These are phyloP conservation scores for Pogonomyrmex californicus DNA, from an alignment of 1,140 invertebrate genomes.

Conservation along the genomic window DNA sequence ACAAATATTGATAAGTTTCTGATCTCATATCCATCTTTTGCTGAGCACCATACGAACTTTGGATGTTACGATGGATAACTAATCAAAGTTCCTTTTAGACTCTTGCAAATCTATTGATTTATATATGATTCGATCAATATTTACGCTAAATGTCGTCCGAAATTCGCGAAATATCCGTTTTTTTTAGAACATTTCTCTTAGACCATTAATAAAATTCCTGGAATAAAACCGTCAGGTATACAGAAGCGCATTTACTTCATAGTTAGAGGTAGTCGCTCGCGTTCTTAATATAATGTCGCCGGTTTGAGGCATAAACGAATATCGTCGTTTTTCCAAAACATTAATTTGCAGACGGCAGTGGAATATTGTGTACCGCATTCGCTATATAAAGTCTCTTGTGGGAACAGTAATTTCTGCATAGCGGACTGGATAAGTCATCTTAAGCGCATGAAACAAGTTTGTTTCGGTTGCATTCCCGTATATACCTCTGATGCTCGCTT, in stretches of 20 bases:
- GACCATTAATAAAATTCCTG: constrained; percentile 2
- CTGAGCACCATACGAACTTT: not conserved
- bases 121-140: constrained; percentile 12
- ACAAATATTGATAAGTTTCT: not conserved
- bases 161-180: constrained; percentile 39
- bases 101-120: not conserved
- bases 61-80: not conserved
- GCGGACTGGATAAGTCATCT: constrained; percentile 53
- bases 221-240: not conserved
- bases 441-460: constrained; percentile 54
- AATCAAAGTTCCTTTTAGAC: not conserved
- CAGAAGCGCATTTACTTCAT: not conserved
- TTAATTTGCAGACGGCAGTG: constrained; percentile 42
- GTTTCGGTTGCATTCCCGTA: constrained; percentile 38
- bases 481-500: constrained; percentile 33
- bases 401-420: constrained; percentile 50
- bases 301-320: constrained; percentile 12
- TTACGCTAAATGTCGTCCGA: constrained; percentile 57
- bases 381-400: constrained; percentile 46
- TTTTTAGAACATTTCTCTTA: constrained; percentile 1
- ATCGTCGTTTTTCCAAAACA: constrained; percentile 52
- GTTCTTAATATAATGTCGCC: constrained; percentile 32
- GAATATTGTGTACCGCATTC: constrained; percentile 15
- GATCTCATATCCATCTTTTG: not conserved
- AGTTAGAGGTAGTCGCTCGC: not conserved